Evolutionary conservation across 2,888 invertebrate species (phyloP).

Genomic region (Phaedon cochleariae): DNA sequence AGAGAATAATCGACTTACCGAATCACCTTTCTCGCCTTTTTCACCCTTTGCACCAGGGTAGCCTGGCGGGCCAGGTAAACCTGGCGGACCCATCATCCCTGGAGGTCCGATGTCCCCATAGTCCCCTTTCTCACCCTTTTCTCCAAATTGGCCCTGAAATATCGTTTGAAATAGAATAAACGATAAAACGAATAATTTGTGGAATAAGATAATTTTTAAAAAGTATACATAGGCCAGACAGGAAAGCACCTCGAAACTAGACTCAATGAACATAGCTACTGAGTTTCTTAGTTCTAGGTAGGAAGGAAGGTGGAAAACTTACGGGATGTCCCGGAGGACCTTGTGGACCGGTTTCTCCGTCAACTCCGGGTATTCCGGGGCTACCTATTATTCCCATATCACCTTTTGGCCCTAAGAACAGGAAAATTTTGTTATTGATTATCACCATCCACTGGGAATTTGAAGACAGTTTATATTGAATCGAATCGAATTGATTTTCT

Average conservation of each 20-base stretch:
- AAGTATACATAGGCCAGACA: too few relatives aligned
- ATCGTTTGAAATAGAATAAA: constrained; percentile 3
- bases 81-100: constrained; percentile 94
- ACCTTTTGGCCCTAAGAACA: constrained; percentile 81
- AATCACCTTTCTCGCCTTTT: constrained; percentile 92
- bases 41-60: constrained; percentile 91
- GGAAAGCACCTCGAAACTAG: too few relatives aligned
- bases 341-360: constrained; percentile 84
- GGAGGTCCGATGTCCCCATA: constrained; percentile 93
- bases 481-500: too few relatives aligned
- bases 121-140: constrained; percentile 86
- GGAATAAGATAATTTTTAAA: too few relatives aligned
- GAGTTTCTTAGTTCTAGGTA: too few relatives aligned
- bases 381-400: constrained; percentile 79
- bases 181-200: too few relatives aligned
- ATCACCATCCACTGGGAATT: too few relatives aligned
- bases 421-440: too few relatives aligned
- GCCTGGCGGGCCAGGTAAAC: constrained; percentile 81
- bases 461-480: too few relatives aligned
- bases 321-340: constrained; percentile 87
- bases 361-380: constrained; percentile 76
- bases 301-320: constrained; percentile 52
- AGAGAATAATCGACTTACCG: constrained; percentile 70
- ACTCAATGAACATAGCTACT: too few relatives aligned
- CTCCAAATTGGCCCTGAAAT: constrained; percentile 27